Conservation (phyloP, 2,888 invertebrate species). For the Argyresthia goedartella region DNA sequence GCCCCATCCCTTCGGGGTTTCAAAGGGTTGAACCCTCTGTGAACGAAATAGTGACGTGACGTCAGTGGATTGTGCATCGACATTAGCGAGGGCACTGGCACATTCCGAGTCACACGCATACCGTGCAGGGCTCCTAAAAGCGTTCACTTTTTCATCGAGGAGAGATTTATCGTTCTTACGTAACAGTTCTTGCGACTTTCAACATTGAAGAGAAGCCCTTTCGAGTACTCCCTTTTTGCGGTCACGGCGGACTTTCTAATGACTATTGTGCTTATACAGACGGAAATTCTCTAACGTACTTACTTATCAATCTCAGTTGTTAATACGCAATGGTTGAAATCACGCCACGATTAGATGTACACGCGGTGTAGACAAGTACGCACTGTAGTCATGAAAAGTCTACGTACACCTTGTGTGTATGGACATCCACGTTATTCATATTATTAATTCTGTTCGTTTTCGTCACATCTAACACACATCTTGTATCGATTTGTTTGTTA, state of each 20-base stretch:
- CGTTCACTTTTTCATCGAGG: neutral
- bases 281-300: no score
- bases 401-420: no score
- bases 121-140: slow-evolving; percentile 12
- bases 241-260: slow-evolving; percentile 64
- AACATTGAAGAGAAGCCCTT: slow-evolving; percentile 35
- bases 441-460: no score
- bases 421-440: no score
- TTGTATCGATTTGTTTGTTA: no score
- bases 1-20: slow-evolving; percentile 36
- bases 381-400: no score
- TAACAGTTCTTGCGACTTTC: slow-evolving; percentile 54
- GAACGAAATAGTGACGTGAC: slow-evolving; percentile 33
- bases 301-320: no score
- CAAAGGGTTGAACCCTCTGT: slow-evolving; percentile 62
- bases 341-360: no score
- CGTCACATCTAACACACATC: no score
- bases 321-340: no score
- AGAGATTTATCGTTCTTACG: slow-evolving; percentile 28
- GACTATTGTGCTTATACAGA: slow-evolving; percentile 39
- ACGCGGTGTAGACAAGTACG: no score
- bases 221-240: slow-evolving; percentile 63
- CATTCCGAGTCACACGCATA: slow-evolving; percentile 36
- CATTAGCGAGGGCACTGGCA: slow-evolving; percentile 43
- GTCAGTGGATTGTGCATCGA: slow-evolving; percentile 20